Conservation (phyloP, 2,113 vertebrate species). For the Sinocyclocheilus grahami region DNA sequence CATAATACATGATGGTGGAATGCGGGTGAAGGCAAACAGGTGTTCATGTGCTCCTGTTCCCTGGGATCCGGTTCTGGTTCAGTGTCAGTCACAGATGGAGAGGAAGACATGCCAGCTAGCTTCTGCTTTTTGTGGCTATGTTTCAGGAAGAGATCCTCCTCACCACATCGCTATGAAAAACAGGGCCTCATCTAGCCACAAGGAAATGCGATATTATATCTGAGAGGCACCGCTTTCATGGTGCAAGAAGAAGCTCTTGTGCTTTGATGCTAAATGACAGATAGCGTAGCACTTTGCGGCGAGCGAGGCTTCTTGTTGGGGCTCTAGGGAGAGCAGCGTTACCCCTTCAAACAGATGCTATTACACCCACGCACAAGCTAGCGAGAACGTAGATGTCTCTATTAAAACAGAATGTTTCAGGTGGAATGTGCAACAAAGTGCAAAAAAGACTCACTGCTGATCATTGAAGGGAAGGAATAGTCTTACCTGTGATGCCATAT, state of each 20-base stretch:
- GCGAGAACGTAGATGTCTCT: neutral
- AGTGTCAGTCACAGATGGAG: conserved; percentile 52
- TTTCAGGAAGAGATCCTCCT: conserved; percentile 6
- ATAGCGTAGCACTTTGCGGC: conserved; percentile 4
- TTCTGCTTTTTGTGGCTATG: neutral
- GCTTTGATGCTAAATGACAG: conserved; percentile 40
- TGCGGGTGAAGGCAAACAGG: conserved; percentile 53
- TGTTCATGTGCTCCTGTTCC: conserved; percentile 42
- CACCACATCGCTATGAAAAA: neutral
- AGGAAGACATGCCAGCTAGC: neutral
- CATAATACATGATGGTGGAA: conserved; percentile 61
- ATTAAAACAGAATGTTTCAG: neutral
- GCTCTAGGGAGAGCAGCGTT: conserved; percentile 30
- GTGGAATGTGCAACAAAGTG: neutral
- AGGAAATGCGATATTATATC: conserved; percentile 6
- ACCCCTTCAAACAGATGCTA: conserved; percentile 33
- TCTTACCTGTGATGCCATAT: neutral
- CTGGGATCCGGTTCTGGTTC: conserved; percentile 37
- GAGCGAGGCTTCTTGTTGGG: conserved; percentile 17
- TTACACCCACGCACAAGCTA: conserved; percentile 28
- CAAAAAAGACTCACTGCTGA: neutral
- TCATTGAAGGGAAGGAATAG: neutral
- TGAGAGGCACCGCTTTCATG: conserved; percentile 17
- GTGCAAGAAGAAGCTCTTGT: conserved; percentile 13
- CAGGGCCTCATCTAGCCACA: conserved; percentile 3